phyloP scores from a whole-genome alignment of 1,140 invertebrate genomes.

The Aphis craccivora region DNA sequence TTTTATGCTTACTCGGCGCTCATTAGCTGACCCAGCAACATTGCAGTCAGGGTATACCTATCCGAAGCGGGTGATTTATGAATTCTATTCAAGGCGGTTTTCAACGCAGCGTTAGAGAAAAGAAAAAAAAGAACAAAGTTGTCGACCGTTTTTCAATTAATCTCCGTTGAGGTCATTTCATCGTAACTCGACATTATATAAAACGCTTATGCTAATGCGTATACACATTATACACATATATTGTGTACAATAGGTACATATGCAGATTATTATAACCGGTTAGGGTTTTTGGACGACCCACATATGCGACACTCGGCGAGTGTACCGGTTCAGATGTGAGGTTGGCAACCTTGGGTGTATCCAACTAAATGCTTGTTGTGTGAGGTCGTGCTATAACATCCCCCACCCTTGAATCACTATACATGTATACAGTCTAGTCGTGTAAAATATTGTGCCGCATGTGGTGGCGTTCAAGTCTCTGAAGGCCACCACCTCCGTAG shows the following conservation, averaged over 20 bases:
- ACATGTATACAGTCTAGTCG: neutral
- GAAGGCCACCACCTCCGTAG: conserved; percentile 7
- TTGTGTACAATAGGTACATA: neutral
- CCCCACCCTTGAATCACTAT: neutral
- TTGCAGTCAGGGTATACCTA: conserved; percentile 34
- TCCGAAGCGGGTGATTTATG: conserved; percentile 43
- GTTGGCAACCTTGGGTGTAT: conserved; percentile 54
- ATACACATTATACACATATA: conserved; percentile 18
- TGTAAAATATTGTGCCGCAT: neutral
- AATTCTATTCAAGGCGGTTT: conserved; percentile 53
- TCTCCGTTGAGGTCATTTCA: neutral
- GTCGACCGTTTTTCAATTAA: conserved; percentile 52
- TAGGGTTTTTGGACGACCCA: conserved; percentile 21
- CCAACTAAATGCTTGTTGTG: conserved; percentile 45
- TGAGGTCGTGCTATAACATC: conserved; percentile 41
- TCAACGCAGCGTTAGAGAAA: conserved; percentile 23
- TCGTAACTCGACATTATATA: conserved; percentile 18
- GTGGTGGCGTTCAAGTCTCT: conserved; percentile 56
- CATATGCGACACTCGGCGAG: conserved; percentile 8
- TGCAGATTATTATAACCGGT: conserved; percentile 42
- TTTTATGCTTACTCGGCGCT: conserved; percentile 55
- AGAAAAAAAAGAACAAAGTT: conserved; percentile 38
- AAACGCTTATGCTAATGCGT: conserved; percentile 26
- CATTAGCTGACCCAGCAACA: conserved; percentile 57
- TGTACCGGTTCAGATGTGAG: conserved; percentile 31